Evolutionary conservation across 2,888 invertebrate species (phyloP), one percentile per base, ranked within the genome.

Genomic region (Ametastegia equiseti): DNA sequence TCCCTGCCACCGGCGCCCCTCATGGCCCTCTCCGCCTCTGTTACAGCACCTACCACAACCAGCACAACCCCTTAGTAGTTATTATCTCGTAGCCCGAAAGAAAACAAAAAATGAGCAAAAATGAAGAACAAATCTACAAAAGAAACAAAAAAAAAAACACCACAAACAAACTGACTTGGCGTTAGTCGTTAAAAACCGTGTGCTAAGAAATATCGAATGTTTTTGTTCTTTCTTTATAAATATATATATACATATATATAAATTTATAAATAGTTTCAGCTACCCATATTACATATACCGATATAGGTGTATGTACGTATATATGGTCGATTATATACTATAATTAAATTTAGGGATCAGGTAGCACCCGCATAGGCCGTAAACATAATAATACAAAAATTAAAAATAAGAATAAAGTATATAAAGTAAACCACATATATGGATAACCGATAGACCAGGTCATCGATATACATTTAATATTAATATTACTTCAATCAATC

Each of bases 1-100:
- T 95, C 95, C 92, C 93, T 97, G 94, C 97, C 97, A 91, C 97
- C 97, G 91, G 97, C 97, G 90, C 94, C 95, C 89, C 93, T 95
- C 91, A 95, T 95, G 95, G 95, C 95, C 90, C 94, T 94, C 92
- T 92, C 92, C 86, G 88, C 89, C 84, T 88, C 90, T 84, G 89
- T 88, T 84, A 27, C 78, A 60, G 23, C 78, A 19, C 7, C 54
- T 30, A 75, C 50, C 23, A 39, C 75, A 27, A 54, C 50, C 75
- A 57, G 54, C 75, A 75, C 75, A 50, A 50, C 75, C 75, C 71
- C 71, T 45, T 71, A 71, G 47, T 54, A 75, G 54, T 57, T 75
- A 42, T 63, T 30, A 57, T 36, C 50, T 42, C 33, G 27, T 63
- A 57, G 60, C 30, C 19, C 63, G 54, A 42, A 42, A 42, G 2